Conservation (phyloP, 1,140 invertebrate species). For the Drosophila ohnishii region DNA sequence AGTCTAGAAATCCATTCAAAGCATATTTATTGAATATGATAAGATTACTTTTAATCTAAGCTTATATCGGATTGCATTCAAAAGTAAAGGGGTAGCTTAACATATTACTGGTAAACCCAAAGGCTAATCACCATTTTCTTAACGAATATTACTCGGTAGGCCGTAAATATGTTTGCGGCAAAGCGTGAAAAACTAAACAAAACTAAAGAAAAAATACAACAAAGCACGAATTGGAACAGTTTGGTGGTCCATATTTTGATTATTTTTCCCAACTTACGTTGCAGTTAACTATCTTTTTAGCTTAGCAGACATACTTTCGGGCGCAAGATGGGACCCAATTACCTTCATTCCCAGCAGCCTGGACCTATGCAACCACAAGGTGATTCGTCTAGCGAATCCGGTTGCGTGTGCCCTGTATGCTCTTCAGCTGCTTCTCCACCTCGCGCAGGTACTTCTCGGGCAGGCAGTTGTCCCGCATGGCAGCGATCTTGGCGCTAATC, state of each 20-base stretch:
- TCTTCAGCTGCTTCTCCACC: slow-evolving; percentile 82
- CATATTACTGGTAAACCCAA: too few species aligned
- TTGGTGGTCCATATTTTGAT: background rate
- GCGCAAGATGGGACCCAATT: background rate
- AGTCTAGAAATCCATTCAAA: background rate
- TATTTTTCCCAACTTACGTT: background rate
- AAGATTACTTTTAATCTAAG: background rate
- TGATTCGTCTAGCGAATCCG: slow-evolving; percentile 46
- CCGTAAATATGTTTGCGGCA: background rate
- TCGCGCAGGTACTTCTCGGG: slow-evolving; percentile 83
- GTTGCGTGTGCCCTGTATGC: slow-evolving; percentile 57
- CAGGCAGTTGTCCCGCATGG: slow-evolving; percentile 84
- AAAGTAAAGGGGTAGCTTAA: too few species aligned
- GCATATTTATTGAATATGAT: background rate
- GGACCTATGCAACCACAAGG: slow-evolving; percentile 33
- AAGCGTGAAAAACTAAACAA: background rate
- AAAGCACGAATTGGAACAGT: background rate
- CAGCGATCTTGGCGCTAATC: slow-evolving; percentile 85
- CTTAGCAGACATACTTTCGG: slow-evolving; percentile 43
- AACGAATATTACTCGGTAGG: background rate
- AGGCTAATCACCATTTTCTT: background rate
- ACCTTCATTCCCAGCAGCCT: slow-evolving; percentile 4
- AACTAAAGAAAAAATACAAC: background rate
- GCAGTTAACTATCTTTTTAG: background rate
- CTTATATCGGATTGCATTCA: background rate